A percentile compares a stretch with the other conserved stretches of the same genome.
Evolutionary conservation across 30 jellyfish, hydroid and myxozoan species (phyloP).

Genomic region (Hydractinia echinata): DNA sequence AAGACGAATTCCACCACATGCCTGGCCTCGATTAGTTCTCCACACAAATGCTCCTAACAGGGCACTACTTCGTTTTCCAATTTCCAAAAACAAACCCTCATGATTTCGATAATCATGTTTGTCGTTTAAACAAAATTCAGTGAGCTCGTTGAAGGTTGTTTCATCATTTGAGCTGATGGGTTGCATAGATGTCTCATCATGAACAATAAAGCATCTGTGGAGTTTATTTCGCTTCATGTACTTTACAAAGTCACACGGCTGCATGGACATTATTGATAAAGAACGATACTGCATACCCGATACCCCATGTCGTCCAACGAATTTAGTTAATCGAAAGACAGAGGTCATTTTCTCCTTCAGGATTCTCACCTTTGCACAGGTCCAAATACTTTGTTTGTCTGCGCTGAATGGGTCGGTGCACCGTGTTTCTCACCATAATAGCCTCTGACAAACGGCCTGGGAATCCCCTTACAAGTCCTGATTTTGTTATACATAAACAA

Average conservation of each 20-base stretch:
- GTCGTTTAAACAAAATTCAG: constrained; percentile 49
- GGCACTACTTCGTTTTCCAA: constrained; percentile 80
- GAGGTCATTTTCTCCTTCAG: no score
- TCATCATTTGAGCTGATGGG: constrained; percentile 35
- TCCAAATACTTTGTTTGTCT: no score
- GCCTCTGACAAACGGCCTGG: no score
- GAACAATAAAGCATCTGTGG: constrained; percentile 57
- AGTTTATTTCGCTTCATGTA: constrained; percentile 47
- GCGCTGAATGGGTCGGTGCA: no score
- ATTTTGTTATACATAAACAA: no score
- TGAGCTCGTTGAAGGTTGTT: constrained; percentile 23
- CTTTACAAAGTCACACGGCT: constrained; percentile 59
- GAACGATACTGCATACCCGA: neutral
- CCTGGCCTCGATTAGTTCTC: constrained; percentile 89
- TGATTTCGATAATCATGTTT: constrained; percentile 53
- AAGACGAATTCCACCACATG: constrained; percentile 86
- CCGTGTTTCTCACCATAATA: no score
- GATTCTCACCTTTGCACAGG: no score
- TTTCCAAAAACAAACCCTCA: constrained; percentile 73
- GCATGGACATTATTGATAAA: constrained; percentile 13
- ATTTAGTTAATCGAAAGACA: no score
- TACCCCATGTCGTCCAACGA: no score
- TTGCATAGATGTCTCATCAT: constrained; percentile 30
- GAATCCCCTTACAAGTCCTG: no score
- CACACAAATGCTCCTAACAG: constrained; percentile 78